Evolutionary conservation across 2,797 vertebrate genomes (phyloP), one percentile per base, ranked within the genome.

Genomic region (Propithecus deckenii): DNA sequence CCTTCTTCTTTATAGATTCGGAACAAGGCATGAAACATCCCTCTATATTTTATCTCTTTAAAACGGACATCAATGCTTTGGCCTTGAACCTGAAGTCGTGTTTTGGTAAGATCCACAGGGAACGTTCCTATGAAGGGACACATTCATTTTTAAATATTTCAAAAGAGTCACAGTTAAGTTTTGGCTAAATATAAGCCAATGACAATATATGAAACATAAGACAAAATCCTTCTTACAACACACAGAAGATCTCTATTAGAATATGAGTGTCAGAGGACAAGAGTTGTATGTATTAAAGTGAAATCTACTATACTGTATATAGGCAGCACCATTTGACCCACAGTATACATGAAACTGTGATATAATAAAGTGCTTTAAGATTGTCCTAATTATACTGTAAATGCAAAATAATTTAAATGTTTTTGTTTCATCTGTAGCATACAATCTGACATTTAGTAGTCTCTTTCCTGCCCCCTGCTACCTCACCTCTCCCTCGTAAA

Each of bases 11-110:
- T 99, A 97, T 99, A 99, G 89, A 99, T 99, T 98, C 99, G 98
- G 98, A 99, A 99, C 71, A 99, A 98, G 14, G 99, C 99, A 71
- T 99, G 99, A 97, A 99, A 99, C 99, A 99, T 99, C 69, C 99
- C 99, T 93, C 98, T 98, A 98, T 99, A 99, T 57, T 99, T 99
- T 84, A 99, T 99, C 98, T 99, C 99, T 67, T 99, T 99, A 98
- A 99, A 99, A 97, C 99, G 99, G 46, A 98, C 98, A 97, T 99
- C 98, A 10, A 96, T 96, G 94, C 98, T 99, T 99, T 99, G 99
- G 79, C 99, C 99, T 98, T 99, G 99, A 91, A 99, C 99, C 98
- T 99, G 99, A 50, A 99, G 99, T 25, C 99, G 99, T 1, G 99
- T 99, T 99, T 99, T 99, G 12, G 99, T 99, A 97, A 99, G 98